Conservation (phyloP, 2,113 vertebrate genomes). For the Athene cunicularia region DNA sequence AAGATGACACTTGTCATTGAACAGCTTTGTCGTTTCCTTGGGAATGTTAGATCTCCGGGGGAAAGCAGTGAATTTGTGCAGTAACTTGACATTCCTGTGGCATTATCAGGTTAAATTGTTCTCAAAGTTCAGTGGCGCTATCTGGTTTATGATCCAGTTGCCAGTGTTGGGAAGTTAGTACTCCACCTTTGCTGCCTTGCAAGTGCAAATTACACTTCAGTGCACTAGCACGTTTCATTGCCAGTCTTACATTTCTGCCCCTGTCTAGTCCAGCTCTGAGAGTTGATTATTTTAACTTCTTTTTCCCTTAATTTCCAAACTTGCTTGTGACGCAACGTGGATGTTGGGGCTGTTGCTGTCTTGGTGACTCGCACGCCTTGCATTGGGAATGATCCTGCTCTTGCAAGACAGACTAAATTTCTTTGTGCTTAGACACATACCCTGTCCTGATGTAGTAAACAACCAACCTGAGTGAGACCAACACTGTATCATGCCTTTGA, state of each 20-base stretch:
- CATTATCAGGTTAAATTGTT: neutral
- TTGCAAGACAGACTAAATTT: neutral
- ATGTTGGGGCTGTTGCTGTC: neutral
- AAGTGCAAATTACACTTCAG: neutral
- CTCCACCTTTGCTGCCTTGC: neutral
- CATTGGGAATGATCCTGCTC: fast-evolving
- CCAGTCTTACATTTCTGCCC: neutral
- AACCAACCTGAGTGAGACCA: neutral
- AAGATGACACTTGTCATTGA: neutral
- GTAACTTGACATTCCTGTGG: neutral
- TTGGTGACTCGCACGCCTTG: neutral
- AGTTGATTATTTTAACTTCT: neutral
- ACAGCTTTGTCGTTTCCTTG: neutral
- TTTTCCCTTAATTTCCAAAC: neutral
- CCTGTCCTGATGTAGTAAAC: neutral
- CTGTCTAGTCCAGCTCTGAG: neutral
- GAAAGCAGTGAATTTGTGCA: neutral
- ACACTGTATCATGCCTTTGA: fast-evolving
- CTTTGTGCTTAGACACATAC: neutral
- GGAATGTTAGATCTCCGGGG: neutral
- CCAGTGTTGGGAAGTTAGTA: neutral
- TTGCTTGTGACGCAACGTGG: fast-evolving
- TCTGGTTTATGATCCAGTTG: neutral
- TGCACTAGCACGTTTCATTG: neutral
- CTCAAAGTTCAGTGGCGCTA: neutral